Conservation (phyloP, 2,888 invertebrate species). For the Nemapogon koenigi region DNA sequence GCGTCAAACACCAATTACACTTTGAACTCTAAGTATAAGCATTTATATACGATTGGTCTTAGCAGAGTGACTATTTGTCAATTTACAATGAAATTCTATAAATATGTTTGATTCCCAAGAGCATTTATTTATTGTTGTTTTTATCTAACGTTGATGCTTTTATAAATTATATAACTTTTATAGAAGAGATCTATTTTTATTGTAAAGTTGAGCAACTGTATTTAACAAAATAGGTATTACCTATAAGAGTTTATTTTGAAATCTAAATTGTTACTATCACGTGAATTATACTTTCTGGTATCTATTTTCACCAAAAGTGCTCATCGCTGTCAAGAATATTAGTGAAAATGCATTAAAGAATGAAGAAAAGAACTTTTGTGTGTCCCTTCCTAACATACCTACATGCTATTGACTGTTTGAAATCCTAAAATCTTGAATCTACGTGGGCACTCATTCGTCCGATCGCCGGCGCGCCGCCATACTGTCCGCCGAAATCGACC, state of each 20-base stretch:
- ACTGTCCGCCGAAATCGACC: too few relatives aligned
- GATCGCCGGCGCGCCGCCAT: too few relatives aligned
- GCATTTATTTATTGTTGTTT: slow-evolving; percentile 56
- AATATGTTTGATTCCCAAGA: background rate
- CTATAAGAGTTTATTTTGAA: slow-evolving; percentile 4
- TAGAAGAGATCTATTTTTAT: slow-evolving; percentile 66
- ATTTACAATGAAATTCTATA: slow-evolving; percentile 43
- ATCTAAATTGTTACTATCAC: slow-evolving; percentile 19
- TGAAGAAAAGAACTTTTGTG: slow-evolving; percentile 41
- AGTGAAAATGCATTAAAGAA: slow-evolving; percentile 66
- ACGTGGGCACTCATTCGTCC: too few relatives aligned
- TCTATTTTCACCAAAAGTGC: slow-evolving; percentile 74
- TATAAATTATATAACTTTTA: slow-evolving; percentile 63
- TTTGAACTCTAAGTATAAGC: slow-evolving; percentile 41
- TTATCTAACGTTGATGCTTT: slow-evolving; percentile 52
- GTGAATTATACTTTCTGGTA: slow-evolving; percentile 34
- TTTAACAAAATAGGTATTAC: slow-evolving; percentile 24
- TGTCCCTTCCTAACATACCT: too few relatives aligned
- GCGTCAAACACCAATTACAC: slow-evolving; percentile 59
- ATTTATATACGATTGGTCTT: slow-evolving; percentile 59
- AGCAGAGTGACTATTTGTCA: slow-evolving; percentile 58
- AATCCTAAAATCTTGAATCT: too few relatives aligned
- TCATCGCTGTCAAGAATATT: slow-evolving; percentile 72
- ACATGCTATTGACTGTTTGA: too few relatives aligned
- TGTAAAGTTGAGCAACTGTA: slow-evolving; percentile 56